Evolutionary conservation across 2,797 vertebrate genomes (phyloP).

Genomic region (Eidolon dupreanum): DNA sequence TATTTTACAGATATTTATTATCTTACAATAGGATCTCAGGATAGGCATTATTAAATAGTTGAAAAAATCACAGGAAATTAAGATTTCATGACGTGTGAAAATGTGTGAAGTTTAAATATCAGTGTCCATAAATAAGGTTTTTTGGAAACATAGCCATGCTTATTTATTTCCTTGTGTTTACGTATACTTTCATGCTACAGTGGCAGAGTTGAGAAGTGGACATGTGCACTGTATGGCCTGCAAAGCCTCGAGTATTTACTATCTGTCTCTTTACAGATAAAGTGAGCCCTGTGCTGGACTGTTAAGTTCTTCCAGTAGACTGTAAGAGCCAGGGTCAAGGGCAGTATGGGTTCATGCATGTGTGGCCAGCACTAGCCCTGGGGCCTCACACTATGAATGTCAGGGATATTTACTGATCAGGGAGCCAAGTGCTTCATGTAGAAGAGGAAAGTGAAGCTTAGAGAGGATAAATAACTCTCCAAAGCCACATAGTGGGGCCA

Average conservation of each 20-base stretch:
- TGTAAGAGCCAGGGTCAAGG: neutral
- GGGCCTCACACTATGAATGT: neutral
- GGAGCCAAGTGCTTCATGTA: neutral
- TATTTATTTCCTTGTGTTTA: neutral
- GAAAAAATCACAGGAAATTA: neutral
- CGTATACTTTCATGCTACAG: neutral
- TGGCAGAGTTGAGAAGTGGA: neutral
- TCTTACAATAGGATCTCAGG: neutral
- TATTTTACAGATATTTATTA: constrained; percentile 9
- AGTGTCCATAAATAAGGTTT: neutral
- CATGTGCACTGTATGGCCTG: neutral
- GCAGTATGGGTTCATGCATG: neutral
- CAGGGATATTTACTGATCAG: neutral
- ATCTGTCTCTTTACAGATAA: neutral
- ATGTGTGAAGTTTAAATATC: neutral
- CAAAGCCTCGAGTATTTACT: neutral
- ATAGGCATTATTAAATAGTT: neutral
- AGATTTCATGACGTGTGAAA: neutral
- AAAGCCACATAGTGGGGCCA: neutral
- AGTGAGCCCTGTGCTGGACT: neutral
- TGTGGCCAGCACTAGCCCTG: neutral
- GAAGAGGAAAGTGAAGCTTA: neutral
- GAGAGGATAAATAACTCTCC: neutral
- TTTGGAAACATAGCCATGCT: neutral
- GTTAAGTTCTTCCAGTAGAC: neutral